Evolutionary conservation across 2,797 vertebrate species (phyloP), one percentile per base, ranked within the genome.

Genomic region (Pangasius mekongensis): DNA sequence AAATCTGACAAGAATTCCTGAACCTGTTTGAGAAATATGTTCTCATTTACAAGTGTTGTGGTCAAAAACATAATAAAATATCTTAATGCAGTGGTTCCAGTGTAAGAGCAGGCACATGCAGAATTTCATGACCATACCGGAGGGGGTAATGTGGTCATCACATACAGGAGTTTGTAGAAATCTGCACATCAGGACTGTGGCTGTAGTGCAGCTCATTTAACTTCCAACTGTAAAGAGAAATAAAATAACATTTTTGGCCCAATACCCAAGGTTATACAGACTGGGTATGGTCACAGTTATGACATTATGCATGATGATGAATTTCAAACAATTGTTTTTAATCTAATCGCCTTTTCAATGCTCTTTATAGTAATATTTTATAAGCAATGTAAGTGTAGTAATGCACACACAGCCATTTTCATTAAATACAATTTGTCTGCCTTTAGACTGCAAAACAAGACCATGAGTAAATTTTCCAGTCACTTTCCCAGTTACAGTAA

Each of bases 221-320:
- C 33, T 64, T 5, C 43, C 67, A 67, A n/a, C 88, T 89, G 69
- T 71, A 86, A 88, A 88, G 0, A 86, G 47, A 85, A 73, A 66
- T n/a, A 60, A 18, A 74, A 60, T 0, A 78, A 56, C 67, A 8
- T 43, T 84, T 87, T 30, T 84, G n/a, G 49, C 7, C 14, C 22
- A 62, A 60, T 56, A 54, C 20, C 30, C 14, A 62, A 9, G 60
- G 10, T 43, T 18, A n/a, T 83, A 49, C 24, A 47, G 3, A 83
- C 56, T 62, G 36, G 4, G 6, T 10, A 43, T 62, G 9, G 43
- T 39, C n/a, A 74, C 22, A 52, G 71, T 27, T 47, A 74, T 74
- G 24, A 58, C 1, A 33, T 52, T 60, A 39, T 62, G 33, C 22
- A 82, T 39, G 5, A 22, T 9, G 10, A n/a, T 43, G 49, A 62